phyloP scores from a whole-genome alignment of 2,113 vertebrate species.

The Merops nubicus region DNA sequence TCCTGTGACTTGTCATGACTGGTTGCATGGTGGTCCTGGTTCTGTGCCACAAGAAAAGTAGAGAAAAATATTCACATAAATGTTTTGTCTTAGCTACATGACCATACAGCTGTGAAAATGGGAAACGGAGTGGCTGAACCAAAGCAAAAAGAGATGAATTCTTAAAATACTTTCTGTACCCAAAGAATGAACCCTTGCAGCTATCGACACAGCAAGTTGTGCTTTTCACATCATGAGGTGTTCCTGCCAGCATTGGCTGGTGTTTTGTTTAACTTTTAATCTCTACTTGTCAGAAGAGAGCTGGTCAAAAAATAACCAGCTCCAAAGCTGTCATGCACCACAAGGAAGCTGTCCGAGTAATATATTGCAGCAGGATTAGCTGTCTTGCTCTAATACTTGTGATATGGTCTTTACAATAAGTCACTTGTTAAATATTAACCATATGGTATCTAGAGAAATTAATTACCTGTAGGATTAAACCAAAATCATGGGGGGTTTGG shows the following conservation, averaged over 20 bases:
- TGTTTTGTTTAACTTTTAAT: conserved; percentile 21
- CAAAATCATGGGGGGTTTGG: not conserved
- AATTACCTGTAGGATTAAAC: not conserved
- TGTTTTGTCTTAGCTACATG: not conserved
- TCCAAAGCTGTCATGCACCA: not conserved
- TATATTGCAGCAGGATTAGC: not conserved
- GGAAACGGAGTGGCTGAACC: not conserved
- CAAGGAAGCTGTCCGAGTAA: not conserved
- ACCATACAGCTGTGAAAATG: not conserved
- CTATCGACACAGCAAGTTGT: not conserved
- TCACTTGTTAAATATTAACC: conserved; percentile 37
- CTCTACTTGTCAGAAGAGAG: not conserved
- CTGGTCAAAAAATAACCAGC: not conserved
- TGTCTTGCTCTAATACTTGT: not conserved
- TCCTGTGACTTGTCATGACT: not conserved
- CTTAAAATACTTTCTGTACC: not conserved
- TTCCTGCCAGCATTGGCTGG: not conserved
- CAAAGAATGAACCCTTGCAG: not conserved
- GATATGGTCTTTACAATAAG: not conserved
- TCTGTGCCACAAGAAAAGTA: not conserved
- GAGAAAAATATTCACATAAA: not conserved
- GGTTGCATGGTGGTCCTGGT: not conserved
- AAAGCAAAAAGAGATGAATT: not conserved
- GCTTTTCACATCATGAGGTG: not conserved
- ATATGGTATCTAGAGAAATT: not conserved